Evolutionary conservation across 2,113 vertebrate genomes (phyloP).

Genomic region (Fulica atra): DNA sequence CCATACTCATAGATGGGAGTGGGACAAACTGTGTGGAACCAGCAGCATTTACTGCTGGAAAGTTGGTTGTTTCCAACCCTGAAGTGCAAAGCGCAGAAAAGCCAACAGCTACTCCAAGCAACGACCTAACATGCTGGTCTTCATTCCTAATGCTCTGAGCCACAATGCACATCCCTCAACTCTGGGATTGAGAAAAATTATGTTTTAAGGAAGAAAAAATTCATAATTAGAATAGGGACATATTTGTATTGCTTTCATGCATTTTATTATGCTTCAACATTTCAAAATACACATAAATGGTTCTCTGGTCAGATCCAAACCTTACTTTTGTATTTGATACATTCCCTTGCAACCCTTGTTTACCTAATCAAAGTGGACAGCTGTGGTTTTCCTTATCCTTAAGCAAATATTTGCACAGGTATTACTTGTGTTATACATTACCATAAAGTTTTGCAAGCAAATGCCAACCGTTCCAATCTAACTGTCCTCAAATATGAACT

Average conservation of each 20-base stretch:
- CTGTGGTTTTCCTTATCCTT: conserved; percentile 12
- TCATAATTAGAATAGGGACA: background rate
- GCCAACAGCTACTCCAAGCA: background rate
- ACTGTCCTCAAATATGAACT: background rate
- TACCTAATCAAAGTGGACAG: conserved; percentile 19
- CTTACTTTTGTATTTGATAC: background rate
- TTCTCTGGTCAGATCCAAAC: background rate
- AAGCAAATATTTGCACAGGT: conserved; percentile 31
- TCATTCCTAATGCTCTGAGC: background rate
- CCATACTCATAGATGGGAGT: background rate
- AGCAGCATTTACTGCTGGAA: background rate
- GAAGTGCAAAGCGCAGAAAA: background rate
- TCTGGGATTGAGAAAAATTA: background rate
- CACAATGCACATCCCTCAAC: background rate
- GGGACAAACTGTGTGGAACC: background rate
- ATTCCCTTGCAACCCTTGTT: background rate
- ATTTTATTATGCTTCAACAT: background rate
- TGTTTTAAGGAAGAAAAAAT: background rate
- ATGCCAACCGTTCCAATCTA: background rate
- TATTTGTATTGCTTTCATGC: background rate
- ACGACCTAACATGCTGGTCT: background rate
- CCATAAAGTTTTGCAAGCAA: background rate
- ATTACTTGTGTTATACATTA: background rate
- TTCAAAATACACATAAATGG: background rate
- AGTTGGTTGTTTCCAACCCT: background rate